Percentiles rank a stretch among this genome's conserved stretches.
Conservation (phyloP, 2,113 vertebrate species). For the Notiomystis cincta region DNA sequence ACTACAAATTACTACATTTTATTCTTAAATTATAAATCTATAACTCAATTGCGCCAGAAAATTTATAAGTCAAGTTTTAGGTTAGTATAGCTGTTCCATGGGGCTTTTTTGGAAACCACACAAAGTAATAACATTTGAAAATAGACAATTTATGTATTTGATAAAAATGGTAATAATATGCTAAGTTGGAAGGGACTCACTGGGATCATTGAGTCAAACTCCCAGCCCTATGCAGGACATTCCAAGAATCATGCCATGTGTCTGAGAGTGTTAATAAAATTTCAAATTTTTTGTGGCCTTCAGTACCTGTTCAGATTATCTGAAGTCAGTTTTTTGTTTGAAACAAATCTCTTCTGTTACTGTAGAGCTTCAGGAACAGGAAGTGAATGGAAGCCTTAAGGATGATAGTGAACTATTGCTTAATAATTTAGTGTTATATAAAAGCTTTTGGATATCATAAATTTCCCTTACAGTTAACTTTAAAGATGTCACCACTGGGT, state of each 20-base stretch:
- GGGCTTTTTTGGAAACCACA: not conserved
- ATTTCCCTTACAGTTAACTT: not conserved
- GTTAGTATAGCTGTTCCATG: not conserved
- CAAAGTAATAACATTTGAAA: not conserved
- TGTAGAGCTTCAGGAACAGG: not conserved
- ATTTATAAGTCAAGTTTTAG: not conserved
- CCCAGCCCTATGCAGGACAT: rapidly evolving
- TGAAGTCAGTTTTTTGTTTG: not conserved
- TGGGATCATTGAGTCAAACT: not conserved
- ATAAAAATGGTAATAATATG: not conserved
- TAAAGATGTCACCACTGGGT: not conserved
- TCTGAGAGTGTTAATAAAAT: not conserved
- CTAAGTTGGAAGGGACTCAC: not conserved
- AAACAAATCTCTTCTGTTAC: not conserved
- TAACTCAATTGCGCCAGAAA: not conserved
- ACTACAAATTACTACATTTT: not conserved
- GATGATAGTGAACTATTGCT: not conserved
- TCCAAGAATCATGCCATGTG: not conserved
- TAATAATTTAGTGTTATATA: not conserved
- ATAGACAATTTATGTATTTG: not conserved
- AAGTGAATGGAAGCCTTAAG: not conserved
- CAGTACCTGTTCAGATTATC: not conserved
- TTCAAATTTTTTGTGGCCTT: not conserved
- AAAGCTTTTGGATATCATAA: not conserved
- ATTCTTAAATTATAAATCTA: not conserved